Conservation (phyloP, 2,888 invertebrate genomes). For the Digitonthophagus gazella region DNA sequence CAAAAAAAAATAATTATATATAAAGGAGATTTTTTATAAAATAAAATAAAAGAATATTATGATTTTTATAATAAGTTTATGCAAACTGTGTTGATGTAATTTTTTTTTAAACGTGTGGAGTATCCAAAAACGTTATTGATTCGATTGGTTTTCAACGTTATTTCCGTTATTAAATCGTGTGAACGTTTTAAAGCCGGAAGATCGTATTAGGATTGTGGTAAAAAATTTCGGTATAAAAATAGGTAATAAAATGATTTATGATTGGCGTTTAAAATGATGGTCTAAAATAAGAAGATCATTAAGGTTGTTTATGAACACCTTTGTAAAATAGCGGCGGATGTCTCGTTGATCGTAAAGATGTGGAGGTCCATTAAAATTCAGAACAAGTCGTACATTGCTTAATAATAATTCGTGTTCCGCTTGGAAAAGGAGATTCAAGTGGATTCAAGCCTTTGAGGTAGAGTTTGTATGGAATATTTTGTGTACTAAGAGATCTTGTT, state of each 20-base stretch:
- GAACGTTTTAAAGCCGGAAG: not conserved
- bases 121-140: not conserved
- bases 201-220: too few relatives aligned
- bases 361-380: not conserved
- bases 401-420: not conserved
- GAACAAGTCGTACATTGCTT: not conserved
- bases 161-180: not conserved
- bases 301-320: not conserved
- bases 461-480: not conserved
- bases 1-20: too few relatives aligned
- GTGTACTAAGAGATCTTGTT: not conserved
- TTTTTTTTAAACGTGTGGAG: not conserved
- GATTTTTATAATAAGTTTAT: too few relatives aligned
- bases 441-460: not conserved
- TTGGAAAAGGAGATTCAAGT: not conserved
- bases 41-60: too few relatives aligned
- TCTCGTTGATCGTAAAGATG: not conserved
- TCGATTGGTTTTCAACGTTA: not conserved
- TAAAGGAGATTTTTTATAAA: too few relatives aligned
- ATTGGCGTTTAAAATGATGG: too few relatives aligned
- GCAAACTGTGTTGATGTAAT: too few relatives aligned
- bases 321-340: not conserved
- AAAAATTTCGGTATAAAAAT: too few relatives aligned
- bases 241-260: too few relatives aligned
- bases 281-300: not conserved